These are phyloP conservation scores for Otus sunia DNA, from an alignment of 2,113 vertebrate genomes.

Conservation along the genomic window DNA sequence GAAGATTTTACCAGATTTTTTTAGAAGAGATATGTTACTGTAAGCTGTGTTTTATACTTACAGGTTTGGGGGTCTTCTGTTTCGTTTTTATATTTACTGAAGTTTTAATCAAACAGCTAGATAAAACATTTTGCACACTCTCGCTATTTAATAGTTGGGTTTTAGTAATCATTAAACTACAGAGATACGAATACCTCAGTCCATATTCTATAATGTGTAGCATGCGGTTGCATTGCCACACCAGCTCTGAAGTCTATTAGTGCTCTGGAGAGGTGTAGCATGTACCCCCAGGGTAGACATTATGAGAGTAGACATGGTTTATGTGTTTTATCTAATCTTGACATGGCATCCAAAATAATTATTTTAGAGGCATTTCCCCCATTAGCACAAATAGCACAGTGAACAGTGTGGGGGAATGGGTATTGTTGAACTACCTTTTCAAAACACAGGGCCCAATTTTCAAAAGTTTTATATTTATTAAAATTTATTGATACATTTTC, in stretches of 20 bases:
- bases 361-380: background rate
- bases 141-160: background rate
- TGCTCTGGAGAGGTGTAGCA: background rate
- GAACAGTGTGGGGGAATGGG: slow-evolving; percentile 46
- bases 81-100: background rate
- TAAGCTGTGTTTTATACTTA: background rate
- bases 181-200: slow-evolving; percentile 32
- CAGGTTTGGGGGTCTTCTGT: background rate
- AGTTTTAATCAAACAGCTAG: slow-evolving; percentile 18
- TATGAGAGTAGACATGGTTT: background rate
- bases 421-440: slow-evolving; percentile 49
- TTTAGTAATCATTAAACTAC: slow-evolving; percentile 4
- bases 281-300: background rate
- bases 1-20: background rate
- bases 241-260: background rate
- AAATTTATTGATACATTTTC: slow-evolving; percentile 52
- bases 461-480: slow-evolving; percentile 55
- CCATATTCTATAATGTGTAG: background rate
- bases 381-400: slow-evolving; percentile 56
- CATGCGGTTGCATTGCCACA: background rate
- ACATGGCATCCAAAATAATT: background rate
- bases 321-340: slow-evolving; percentile 18
- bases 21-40: background rate
- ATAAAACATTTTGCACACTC: slow-evolving; percentile 37
- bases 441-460: slow-evolving; percentile 70